A percentile compares a stretch with the other conserved stretches of the same genome.
phyloP scores from a whole-genome alignment of 2,797 vertebrate genomes.

The Peromyscus aztecus region DNA sequence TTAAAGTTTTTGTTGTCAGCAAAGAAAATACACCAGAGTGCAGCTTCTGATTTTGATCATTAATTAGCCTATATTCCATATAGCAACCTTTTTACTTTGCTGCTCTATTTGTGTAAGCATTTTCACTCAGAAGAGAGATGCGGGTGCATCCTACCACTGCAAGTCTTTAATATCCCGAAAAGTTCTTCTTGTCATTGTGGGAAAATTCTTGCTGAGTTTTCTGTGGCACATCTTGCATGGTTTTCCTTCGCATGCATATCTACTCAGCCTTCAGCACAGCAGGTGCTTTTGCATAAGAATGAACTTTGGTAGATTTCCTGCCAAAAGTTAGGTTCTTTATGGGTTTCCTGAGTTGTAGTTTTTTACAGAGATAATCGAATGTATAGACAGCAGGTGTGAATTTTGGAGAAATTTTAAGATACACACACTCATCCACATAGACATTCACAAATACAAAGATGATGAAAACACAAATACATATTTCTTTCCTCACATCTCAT shows the following conservation, averaged over 20 bases:
- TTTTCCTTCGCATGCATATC: neutral
- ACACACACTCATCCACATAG: neutral
- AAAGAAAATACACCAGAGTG: neutral
- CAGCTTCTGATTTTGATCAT: constrained; percentile 42
- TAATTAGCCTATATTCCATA: constrained; percentile 42
- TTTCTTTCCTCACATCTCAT: neutral
- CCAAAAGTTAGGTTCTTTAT: neutral
- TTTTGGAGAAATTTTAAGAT: neutral
- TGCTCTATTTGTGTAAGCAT: constrained; percentile 21
- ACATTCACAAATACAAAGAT: neutral
- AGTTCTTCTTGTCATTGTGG: constrained; percentile 8
- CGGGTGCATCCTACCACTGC: neutral
- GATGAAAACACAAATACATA: neutral
- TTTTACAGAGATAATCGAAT: neutral
- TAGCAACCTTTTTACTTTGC: neutral
- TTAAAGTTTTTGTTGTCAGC: neutral
- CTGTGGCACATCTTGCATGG: neutral
- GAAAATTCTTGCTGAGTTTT: constrained; percentile 28
- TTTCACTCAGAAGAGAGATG: neutral
- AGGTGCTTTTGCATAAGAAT: constrained; percentile 13
- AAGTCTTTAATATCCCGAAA: neutral
- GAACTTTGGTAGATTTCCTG: neutral
- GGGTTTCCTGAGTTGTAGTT: neutral
- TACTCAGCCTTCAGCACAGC: constrained; percentile 6
- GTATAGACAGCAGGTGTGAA: neutral